Evolutionary conservation across 1,140 invertebrate genomes (phyloP), one percentile per base, ranked within the genome.

Genomic region (Proales similis): DNA sequence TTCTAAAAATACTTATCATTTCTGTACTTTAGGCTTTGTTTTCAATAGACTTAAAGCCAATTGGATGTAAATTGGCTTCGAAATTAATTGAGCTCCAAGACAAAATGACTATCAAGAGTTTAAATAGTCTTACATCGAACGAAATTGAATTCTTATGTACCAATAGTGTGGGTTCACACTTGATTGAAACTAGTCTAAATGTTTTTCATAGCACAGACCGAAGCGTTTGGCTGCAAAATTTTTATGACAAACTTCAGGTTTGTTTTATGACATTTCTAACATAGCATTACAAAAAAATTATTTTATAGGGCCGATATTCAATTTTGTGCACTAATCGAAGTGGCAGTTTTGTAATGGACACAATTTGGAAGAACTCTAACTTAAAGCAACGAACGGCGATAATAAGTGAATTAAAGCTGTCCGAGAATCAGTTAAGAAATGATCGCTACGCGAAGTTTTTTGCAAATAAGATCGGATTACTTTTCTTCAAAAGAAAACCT

Each of bases 341-440:
- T 57, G 51, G 51, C 22, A 57, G 51, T 42, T 57, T 57, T 57
- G 51, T 57, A 5, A 57, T 57, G 51, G 51, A 57, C 22, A 57
- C 51, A 3, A 20, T 57, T 4, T 57, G 51, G 51, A 29, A 24
- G 5, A 27, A 42, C 17, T 36, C 17, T 4, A 57, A 24, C 20
- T 26, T 57, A 30, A 57, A 57, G 20, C 51, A 57, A 17, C 14
- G 36, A 11, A 9, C 45, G 11, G 30, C 32, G 51, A 42, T 57
- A 29, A 42, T 42, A 7, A 42, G 45, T 57, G 51, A 57, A 14
- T 42, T 57, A 4, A 57, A 57, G 45, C 22, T 57, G 11, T 42
- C 36, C 14, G 51, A 57, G 45, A 38, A 57, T 19, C 51, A 57
- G 45, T 57, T 57, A 29, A 57, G 45, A 42, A 57, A 42, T 57